Evolutionary conservation across 2,797 vertebrate genomes (phyloP), one percentile per base, ranked within the genome.

Genomic region (Acanthurus tractus): DNA sequence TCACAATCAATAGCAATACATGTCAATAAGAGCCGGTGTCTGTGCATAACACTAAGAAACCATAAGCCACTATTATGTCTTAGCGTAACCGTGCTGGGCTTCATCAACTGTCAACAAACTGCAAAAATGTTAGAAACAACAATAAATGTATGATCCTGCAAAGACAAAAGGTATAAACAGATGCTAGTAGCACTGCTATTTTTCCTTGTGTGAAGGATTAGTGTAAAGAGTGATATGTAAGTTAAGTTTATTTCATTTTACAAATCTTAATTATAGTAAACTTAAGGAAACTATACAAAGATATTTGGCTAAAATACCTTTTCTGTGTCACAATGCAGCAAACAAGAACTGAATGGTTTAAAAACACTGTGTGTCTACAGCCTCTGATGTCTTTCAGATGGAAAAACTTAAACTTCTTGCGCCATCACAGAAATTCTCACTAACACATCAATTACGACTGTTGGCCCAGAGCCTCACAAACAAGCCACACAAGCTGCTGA

Each of bases 401-500:
- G 15, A 34, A 78, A 81, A 56, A 44, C 36, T 25, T 44, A 3
- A 61, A 58, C 44, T 8, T 75, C 22, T 54, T 14, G 34, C 36
- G 46, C 22, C n/a, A 38, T 1, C 23, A 63, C 4, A 23, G 2
- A 59, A 76, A 55, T 59, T 64, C 56, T 77, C 61, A 23, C 66
- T 25, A 64, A 73, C 61, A 54, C 13, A 54, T 50, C 17, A 78
- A 72, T 68, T 69, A 55, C 8, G 49, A 49, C 54, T 14, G 15
- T 17, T 20, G 7, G 3, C 42, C 49, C 62, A n/a, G 15, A 46
- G n/a, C 12, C 34, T 61, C 29, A 25, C 3, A 56, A 23, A 50
- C 15, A 25, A 6, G 9, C 8, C 63, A 56, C 11, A 56, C 73
- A 72, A n/a, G 23, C 29, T 13, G 13, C 93, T 92, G 87, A 99